A percentile compares a stretch with the other conserved stretches of the same genome.
Evolutionary conservation across 2,888 invertebrate species (phyloP).

Genomic region (Lasioglossum morio): DNA sequence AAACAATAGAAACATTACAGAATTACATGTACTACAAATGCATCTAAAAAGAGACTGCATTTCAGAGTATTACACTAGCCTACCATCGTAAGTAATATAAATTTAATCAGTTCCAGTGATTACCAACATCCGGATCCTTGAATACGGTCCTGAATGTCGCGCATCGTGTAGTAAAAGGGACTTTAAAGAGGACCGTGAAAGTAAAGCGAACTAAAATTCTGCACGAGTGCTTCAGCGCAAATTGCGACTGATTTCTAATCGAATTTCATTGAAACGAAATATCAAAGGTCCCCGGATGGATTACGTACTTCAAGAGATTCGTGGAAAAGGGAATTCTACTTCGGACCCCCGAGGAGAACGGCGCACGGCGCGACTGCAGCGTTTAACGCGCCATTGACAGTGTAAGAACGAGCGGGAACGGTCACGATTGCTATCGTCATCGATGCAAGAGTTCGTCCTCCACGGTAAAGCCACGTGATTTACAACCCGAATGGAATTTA

Average conservation of each 20-base stretch:
- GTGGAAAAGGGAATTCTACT: not conserved
- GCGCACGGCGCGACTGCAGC: not conserved
- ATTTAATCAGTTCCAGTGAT: not conserved
- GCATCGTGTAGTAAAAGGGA: not conserved
- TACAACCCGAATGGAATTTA: slow-evolving; percentile 66
- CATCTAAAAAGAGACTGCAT: not conserved
- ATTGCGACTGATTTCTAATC: slow-evolving; percentile 13
- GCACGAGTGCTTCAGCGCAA: not conserved
- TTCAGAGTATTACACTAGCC: not conserved
- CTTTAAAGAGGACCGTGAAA: not conserved
- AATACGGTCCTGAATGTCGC: not conserved
- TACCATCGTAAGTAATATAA: not conserved
- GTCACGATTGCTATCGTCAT: slow-evolving; percentile 15
- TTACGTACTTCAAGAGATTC: not conserved
- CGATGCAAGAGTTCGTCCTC: slow-evolving; percentile 33
- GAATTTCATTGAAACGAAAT: slow-evolving; percentile 9
- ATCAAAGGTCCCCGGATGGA: slow-evolving; percentile 4
- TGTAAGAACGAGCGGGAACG: slow-evolving; percentile 4
- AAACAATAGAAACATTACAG: not conserved
- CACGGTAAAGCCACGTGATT: slow-evolving; percentile 49
- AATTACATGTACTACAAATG: too few species aligned
- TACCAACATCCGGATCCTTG: not conserved
- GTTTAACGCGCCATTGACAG: slow-evolving; percentile 11
- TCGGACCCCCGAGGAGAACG: not conserved
- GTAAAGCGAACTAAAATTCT: slow-evolving; percentile 3